Percentiles rank a stretch among this genome's conserved stretches.
Evolutionary conservation across 2,113 vertebrate genomes (phyloP).

Genomic region (Scortum barcoo): DNA sequence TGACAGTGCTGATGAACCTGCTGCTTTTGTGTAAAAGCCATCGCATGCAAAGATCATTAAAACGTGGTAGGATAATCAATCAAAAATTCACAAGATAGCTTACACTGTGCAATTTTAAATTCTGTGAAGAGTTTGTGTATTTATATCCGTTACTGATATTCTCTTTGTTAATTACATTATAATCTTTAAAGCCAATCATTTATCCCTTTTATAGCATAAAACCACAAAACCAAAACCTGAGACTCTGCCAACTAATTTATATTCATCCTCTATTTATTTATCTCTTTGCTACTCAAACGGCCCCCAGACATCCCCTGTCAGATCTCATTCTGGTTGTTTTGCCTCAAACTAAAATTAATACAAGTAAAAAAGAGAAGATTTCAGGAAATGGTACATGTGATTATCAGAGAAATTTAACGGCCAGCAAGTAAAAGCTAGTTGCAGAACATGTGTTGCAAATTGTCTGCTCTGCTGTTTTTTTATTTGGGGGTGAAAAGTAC

Average conservation of each 20-base stretch:
- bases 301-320: not conserved
- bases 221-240: not conserved
- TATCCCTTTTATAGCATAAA: not conserved
- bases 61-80: not conserved
- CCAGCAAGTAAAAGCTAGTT: not conserved
- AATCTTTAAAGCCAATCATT: slow-evolving; percentile 8
- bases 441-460: not conserved
- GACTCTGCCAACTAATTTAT: not conserved
- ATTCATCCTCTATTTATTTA: not conserved
- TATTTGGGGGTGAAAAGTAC: not conserved
- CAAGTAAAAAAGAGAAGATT: not conserved
- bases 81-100: not conserved
- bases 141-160: not conserved
- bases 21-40: not conserved
- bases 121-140: not conserved
- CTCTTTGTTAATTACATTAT: not conserved
- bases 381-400: not conserved
- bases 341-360: not conserved
- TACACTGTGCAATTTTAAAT: not conserved
- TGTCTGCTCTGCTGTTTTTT: not conserved
- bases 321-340: not conserved
- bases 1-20: not conserved
- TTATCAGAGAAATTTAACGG: not conserved
- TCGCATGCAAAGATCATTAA: not conserved
- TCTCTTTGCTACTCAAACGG: not conserved